phyloP scores from a whole-genome alignment of 2,113 vertebrate species.

The Oryzias celebensis region DNA sequence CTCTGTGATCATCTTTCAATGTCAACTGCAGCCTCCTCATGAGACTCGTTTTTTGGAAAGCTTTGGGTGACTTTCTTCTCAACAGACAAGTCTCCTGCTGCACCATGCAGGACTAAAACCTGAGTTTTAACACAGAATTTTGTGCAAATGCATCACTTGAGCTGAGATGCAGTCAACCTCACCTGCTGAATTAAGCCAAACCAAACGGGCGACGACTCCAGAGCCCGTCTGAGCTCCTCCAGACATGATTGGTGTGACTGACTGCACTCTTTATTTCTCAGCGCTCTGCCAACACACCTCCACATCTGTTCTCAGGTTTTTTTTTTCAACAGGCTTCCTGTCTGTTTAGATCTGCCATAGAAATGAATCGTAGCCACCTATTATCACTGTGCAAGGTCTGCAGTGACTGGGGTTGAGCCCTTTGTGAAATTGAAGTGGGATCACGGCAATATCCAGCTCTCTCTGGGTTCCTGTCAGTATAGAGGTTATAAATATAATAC shows the following conservation, averaged over 20 bases:
- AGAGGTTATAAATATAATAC: conserved; percentile 52
- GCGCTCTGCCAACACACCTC: conserved; percentile 5
- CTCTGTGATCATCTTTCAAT: neutral
- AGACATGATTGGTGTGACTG: no score
- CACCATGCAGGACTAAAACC: neutral
- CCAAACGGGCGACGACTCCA: conserved; percentile 4
- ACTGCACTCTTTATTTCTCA: no score
- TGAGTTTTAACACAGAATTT: neutral
- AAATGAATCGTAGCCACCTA: conserved; percentile 60
- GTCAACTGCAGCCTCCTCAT: conserved; percentile 9
- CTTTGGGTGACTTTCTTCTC: neutral
- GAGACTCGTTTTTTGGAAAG: neutral
- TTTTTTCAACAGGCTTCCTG: conserved; percentile 13
- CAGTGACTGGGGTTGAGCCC: conserved; percentile 54
- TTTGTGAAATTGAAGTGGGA: conserved; percentile 71
- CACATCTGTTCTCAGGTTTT: conserved; percentile 13
- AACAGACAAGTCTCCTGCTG: no score
- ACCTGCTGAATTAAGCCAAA: conserved; percentile 10
- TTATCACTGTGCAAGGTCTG: conserved; percentile 48
- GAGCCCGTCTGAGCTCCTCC: neutral
- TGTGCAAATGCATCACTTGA: neutral
- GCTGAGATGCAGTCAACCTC: conserved; percentile 11
- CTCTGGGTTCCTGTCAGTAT: conserved; percentile 53
- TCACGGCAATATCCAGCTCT: conserved; percentile 61
- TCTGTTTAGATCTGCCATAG: conserved; percentile 46